Evolutionary conservation across 2,797 vertebrate genomes (phyloP), one percentile per base, ranked within the genome.

Genomic region (Eurystomus glaucurus): DNA sequence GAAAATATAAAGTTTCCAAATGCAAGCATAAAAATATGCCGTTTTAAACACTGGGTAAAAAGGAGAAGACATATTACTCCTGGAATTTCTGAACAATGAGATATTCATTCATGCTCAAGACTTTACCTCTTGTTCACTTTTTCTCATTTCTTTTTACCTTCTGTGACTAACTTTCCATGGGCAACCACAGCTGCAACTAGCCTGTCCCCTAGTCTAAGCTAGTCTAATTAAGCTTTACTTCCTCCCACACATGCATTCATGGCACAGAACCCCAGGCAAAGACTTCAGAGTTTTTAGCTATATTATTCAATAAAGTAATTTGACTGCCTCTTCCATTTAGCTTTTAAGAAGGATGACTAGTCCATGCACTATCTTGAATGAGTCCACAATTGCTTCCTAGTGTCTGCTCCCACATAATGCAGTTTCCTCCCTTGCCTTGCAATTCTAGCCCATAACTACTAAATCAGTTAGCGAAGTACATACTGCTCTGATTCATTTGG

Each of bases 261-360:
- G 8, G 28, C 61, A 92, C 35, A 51, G 14, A 35, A 93, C 43
- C 6, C 9, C 8, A 28, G 61, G 52, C 29, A 78, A 68, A 82
- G 37, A 18, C 26, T 43, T 88, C 0, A 26, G 48, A 88, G 61
- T 25, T 84, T 91, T 75, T 18, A 84, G 41, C n/a, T 29, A 28
- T 58, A 48, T 88, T 87, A 84, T 70, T 88, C 15, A 78, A 46
- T 68, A 71, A 64, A 37, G 15, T 35, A 66, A 64, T 85, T 41
- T 19, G 20, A 41, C 46, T 37, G 17, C 39, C n/a, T 84, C 41
- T 90, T 90, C 61, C 50, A 86, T 87, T 90, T 88, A 83, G 78
- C 78, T 76, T 85, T 96, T 80, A 88, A 55, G 39, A 79, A 71
- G 61, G 19, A 84, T 54, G 58, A 71, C 31, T 54, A 76, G 74